phyloP scores from a whole-genome alignment of 2,888 invertebrate genomes.

The Muschampia plurimacula region DNA sequence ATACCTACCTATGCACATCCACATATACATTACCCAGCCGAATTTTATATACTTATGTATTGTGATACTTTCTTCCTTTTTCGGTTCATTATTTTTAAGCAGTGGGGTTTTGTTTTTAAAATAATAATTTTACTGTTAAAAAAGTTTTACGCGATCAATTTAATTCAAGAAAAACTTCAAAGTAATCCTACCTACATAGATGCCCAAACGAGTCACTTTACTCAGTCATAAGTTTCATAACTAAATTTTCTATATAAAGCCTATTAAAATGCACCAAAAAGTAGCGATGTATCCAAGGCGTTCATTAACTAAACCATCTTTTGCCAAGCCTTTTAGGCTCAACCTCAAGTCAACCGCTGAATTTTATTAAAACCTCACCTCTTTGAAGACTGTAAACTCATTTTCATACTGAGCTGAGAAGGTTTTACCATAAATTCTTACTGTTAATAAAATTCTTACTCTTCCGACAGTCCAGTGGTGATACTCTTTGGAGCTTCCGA shows the following conservation, averaged over 20 bases:
- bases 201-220: too few relatives aligned
- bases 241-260: not conserved
- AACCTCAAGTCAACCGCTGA: conserved; percentile 43
- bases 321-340: conserved; percentile 4
- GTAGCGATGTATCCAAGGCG: conserved; percentile 13
- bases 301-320: conserved; percentile 14
- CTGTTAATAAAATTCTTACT: conserved; percentile 42
- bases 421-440: conserved; percentile 38
- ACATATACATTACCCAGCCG: too few relatives aligned
- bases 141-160: too few relatives aligned
- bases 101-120: too few relatives aligned
- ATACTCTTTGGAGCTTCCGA: conserved; percentile 6
- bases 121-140: too few relatives aligned
- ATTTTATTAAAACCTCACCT: conserved; percentile 73
- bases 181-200: too few relatives aligned
- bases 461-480: conserved; percentile 25
- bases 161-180: too few relatives aligned
- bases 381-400: conserved; percentile 61
- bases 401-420: conserved; percentile 50
- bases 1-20: too few relatives aligned
- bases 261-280: not conserved
- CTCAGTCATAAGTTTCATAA: too few relatives aligned
- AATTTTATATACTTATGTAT: too few relatives aligned
- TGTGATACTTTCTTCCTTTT: too few relatives aligned
- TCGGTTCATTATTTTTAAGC: too few relatives aligned